Base-by-base conservation (phyloP, 1,140 invertebrate species). In the Lithobius niger region DNA sequence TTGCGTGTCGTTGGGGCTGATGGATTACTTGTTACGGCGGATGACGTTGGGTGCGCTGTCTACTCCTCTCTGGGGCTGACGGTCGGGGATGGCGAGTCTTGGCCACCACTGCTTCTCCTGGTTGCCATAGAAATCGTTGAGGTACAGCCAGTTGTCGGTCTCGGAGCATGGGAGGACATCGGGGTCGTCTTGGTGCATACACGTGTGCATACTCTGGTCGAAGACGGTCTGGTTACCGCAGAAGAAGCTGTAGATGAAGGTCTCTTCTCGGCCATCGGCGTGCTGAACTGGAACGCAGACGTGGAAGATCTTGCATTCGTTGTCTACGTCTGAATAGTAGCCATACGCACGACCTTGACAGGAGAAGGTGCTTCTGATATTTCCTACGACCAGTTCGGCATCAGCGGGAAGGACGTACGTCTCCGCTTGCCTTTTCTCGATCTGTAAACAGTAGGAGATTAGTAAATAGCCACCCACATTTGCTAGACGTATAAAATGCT, bases 221-320 rank as follows among this genome's bases (percentile, higher is more conserved):
- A 67, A 67, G 21, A 69, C 56, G 13, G 66, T 67, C 25, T 65
- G 59, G 59, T 69, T 69, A 22, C 65, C 65, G 54, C 66, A 67
- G 40, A 67, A 52, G 61, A 69, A 67, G 43, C 59, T 63, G 52
- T 45, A 57, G 3, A 2, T 44, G 3, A 21, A 16, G 2, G 15
- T 47, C 21, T 45, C 27, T 22, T 28, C 24, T 16, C 56, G 50
- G 24, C 65, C 65, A 28, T 59, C 58, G 19, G 60, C 59, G 24
- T 57, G 56, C 27, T 31, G 51, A 27, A 60, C 44, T 10, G 67
- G 66, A 22, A 66, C 45, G 60, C 68, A 70, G 27, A 70, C 63
- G 58, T 70, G 68, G 64, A 71, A 70, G 53, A 70, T 60, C 47
- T 66, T 55, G 59, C 69, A 70, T 53, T 71, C 57, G 60, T 70